phyloP scores from a whole-genome alignment of 1,140 invertebrate species.

The Drosophila watanabei region DNA sequence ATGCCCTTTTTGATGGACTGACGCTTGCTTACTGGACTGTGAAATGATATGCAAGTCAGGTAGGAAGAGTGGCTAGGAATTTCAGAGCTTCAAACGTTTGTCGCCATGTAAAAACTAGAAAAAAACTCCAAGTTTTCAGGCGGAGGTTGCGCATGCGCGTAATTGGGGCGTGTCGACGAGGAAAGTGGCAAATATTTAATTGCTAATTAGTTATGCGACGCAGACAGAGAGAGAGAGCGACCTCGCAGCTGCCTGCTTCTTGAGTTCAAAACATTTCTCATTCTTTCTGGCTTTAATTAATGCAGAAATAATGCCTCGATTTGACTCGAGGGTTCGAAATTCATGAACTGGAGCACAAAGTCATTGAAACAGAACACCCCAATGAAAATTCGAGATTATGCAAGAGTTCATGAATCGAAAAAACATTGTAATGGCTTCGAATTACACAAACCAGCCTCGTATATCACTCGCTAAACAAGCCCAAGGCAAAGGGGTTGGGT shows the following conservation, averaged over 20 bases:
- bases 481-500: slow-evolving; percentile 26
- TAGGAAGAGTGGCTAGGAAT: slow-evolving; percentile 28
- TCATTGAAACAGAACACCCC: slow-evolving; percentile 51
- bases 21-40: slow-evolving; percentile 34
- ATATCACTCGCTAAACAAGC: slow-evolving; percentile 40
- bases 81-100: slow-evolving; percentile 31
- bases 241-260: slow-evolving; percentile 29
- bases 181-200: slow-evolving; percentile 64
- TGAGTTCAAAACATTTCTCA: slow-evolving; percentile 21
- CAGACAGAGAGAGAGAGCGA: slow-evolving; percentile 2
- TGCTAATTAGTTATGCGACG: slow-evolving; percentile 63
- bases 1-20: slow-evolving; percentile 41
- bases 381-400: slow-evolving; percentile 36
- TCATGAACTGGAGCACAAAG: slow-evolving; percentile 35
- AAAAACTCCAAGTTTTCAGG: slow-evolving; percentile 22
- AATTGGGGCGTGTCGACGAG: slow-evolving; percentile 63
- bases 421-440: slow-evolving; percentile 33
- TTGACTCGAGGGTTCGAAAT: slow-evolving; percentile 41
- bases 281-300: slow-evolving; percentile 51
- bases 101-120: slow-evolving; percentile 28
- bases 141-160: slow-evolving; percentile 52
- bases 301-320: slow-evolving; percentile 34
- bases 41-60: slow-evolving; percentile 74
- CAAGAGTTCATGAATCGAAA: slow-evolving; percentile 35
- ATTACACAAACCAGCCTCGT: slow-evolving; percentile 30